These are phyloP conservation scores for Mus spretus DNA, from an alignment of 2,797 vertebrate species.

Conservation along the genomic window DNA sequence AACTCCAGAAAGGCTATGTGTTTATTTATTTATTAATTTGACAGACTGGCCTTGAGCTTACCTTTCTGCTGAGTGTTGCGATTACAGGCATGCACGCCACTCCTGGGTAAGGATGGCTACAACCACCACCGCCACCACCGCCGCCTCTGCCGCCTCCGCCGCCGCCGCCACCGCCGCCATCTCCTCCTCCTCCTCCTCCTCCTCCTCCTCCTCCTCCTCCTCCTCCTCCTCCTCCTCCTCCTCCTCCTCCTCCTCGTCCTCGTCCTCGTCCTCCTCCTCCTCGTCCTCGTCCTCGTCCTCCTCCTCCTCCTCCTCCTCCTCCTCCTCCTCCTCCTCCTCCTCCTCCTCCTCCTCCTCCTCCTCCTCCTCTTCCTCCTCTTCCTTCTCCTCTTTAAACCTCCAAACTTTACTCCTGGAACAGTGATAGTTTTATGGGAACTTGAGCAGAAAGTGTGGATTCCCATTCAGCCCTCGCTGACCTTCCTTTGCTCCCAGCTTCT, in stretches of 20 bases:
- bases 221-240: background rate
- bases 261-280: too few relatives aligned
- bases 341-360: background rate
- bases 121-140: background rate
- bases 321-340: background rate
- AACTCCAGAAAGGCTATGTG: background rate
- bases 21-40: background rate
- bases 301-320: background rate
- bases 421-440: background rate
- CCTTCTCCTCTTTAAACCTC: background rate
- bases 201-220: background rate
- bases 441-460: background rate
- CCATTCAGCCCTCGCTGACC: background rate
- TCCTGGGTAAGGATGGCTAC: background rate
- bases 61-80: background rate
- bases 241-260: too few relatives aligned
- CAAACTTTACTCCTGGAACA: background rate
- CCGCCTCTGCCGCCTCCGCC: rapidly evolving
- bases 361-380: too few relatives aligned
- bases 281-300: background rate
- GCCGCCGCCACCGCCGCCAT: rapidly evolving
- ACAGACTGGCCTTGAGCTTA: background rate
- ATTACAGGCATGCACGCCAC: background rate
- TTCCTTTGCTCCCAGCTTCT: background rate
- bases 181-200: background rate